Evolutionary conservation across 2,113 vertebrate species (phyloP).

Genomic region (Hylia prasina): DNA sequence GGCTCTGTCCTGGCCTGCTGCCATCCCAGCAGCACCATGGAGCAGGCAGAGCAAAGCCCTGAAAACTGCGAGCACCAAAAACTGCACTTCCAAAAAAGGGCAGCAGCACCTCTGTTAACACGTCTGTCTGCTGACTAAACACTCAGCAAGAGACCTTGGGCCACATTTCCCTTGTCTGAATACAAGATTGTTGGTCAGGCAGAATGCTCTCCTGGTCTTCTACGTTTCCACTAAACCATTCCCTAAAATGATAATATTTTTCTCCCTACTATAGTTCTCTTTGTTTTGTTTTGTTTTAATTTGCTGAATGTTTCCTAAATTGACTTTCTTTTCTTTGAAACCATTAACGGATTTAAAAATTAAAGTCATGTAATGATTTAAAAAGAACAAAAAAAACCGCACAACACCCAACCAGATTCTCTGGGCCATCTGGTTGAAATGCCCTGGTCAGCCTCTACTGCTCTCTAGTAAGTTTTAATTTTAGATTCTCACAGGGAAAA

Average conservation of each 20-base stretch:
- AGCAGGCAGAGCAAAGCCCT: not conserved
- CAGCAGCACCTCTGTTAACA: not conserved
- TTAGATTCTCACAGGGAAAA: not conserved
- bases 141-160: not conserved
- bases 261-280: not conserved
- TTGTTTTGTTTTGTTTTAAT: not conserved
- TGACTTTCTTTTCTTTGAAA: not conserved
- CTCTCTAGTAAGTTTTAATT: not conserved
- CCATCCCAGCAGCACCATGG: not conserved
- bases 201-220: not conserved
- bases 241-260: not conserved
- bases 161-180: not conserved
- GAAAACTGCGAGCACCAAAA: not conserved
- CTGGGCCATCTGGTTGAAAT: not conserved
- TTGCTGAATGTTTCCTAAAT: not conserved
- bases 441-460: not conserved
- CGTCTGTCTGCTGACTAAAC: not conserved
- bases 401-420: not conserved
- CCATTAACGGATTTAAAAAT: not conserved
- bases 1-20: not conserved
- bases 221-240: not conserved
- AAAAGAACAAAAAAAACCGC: too few species aligned
- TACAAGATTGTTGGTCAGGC: not conserved
- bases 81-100: not conserved
- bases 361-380: not conserved